Base-by-base conservation (phyloP, 1,140 invertebrate genomes). In the Cotesia chilonis region DNA sequence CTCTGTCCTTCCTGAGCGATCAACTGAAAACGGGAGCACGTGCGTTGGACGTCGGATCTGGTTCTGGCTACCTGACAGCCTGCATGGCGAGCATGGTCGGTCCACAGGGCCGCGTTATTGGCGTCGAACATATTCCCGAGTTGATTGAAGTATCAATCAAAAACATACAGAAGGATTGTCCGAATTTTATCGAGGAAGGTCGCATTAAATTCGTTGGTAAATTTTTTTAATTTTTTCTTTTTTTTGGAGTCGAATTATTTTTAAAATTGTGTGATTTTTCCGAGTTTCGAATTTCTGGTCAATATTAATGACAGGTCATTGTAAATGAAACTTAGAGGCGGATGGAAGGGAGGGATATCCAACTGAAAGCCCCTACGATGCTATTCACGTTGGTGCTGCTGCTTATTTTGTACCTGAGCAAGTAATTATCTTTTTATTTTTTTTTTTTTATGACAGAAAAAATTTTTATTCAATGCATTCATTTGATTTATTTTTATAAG, bases 81-180 rank as follows among this genome's bases (percentile, higher is more conserved):
- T 93, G 91, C 76, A 92, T 94, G 91, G 91, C 89, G 4, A 79
- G 88, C 4, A 91, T 93, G 91, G 89, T 92, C 67, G 92, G 92
- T 10, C 78, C 88, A 36, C 80, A 63, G 12, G 92, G 92, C 7
- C 86, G 82, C 76, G 90, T 90, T 12, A 80, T 93, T 75, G 92
- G 92, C 7, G 88, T 93, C 37, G 92, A 93, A 76, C 92, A 94
- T 81, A 92, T 93, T 66, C 87, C 89, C 28, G 89, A 92, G 74
- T 85, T 93, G 35, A 89, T 92, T 7, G 81, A 85, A 70, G 76
- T 79, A 6, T 78, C 84, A 2, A 80, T 9, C 0, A 81, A 76
- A 73, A 86, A 87, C 72, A 79, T 87, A 3, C 74, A 65, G 28
- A 78, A 81, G 54, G 84, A 84, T 63, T 81, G 80, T 74, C 76